These are phyloP conservation scores for Trachymyrmex cornetzi DNA, from an alignment of 1,140 invertebrate genomes.

Conservation along the genomic window DNA sequence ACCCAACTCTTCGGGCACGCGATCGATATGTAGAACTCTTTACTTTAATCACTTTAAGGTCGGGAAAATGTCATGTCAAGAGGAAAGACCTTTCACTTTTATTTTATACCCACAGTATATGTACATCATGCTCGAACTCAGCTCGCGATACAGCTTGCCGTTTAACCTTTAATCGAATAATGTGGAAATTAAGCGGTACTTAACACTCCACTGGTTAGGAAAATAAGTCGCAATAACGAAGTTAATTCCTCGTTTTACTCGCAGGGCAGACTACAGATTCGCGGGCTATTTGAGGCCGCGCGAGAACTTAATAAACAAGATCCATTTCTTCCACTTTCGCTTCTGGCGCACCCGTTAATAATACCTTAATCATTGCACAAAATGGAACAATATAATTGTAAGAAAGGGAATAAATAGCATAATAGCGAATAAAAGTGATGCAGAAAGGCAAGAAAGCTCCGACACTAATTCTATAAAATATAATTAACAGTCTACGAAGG, in stretches of 20 bases:
- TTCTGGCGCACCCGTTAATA: not conserved
- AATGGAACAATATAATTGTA: not conserved
- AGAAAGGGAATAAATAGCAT: not conserved
- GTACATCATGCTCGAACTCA: not conserved
- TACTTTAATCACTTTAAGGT: conserved; percentile 45
- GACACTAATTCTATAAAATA: not conserved
- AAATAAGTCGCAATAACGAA: conserved; percentile 60
- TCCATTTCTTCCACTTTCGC: conserved; percentile 22
- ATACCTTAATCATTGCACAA: not conserved
- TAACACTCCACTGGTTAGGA: conserved; percentile 64
- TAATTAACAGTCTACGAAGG: too few relatives aligned
- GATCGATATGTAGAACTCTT: conserved; percentile 47
- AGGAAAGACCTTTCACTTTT: conserved; percentile 63
- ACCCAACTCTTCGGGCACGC: not conserved
- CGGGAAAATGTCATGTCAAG: conserved; percentile 60
- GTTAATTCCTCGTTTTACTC: conserved; percentile 34
- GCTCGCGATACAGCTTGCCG: conserved; percentile 22
- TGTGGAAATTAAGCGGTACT: conserved; percentile 65
- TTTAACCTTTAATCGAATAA: conserved; percentile 61
- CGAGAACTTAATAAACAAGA: conserved; percentile 21
- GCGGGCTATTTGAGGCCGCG: not conserved
- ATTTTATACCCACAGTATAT: not conserved
- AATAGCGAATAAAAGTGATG: not conserved
- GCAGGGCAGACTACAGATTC: not conserved
- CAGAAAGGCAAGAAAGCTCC: not conserved